phyloP scores from a whole-genome alignment of 2,888 invertebrate species.

The Microdon myrmicae region DNA sequence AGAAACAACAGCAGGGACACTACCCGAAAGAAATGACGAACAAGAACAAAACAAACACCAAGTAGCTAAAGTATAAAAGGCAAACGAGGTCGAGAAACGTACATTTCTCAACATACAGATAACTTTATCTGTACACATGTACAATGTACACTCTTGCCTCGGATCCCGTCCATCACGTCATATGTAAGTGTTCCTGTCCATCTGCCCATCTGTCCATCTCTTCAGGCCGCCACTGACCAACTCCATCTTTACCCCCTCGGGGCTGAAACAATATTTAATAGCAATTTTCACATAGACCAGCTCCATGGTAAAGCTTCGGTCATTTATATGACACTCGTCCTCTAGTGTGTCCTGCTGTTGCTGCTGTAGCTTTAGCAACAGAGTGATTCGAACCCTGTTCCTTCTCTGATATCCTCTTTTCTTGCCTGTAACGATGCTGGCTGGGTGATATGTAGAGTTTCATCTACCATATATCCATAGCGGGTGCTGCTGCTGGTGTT shows the following conservation, averaged over 20 bases:
- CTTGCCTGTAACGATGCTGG: no score
- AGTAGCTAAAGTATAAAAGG: conserved; percentile 24
- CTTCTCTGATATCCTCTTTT: no score
- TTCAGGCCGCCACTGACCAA: neutral
- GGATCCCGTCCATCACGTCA: conserved; percentile 30
- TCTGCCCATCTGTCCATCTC: conserved; percentile 5
- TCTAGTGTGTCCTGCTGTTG: conserved; percentile 15
- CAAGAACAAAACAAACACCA: conserved; percentile 6
- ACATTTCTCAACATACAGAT: no score
- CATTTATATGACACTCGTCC: conserved; percentile 37
- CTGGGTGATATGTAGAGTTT: no score
- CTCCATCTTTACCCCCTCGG: conserved; percentile 1
- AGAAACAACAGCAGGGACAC: neutral
- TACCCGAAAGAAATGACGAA: conserved; percentile 14
- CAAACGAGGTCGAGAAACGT: conserved; percentile 40
- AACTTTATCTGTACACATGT: no score
- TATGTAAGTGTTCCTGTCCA: conserved; percentile 22
- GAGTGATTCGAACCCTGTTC: conserved; percentile 35
- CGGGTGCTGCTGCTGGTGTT: conserved; percentile 1
- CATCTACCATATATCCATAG: neutral
- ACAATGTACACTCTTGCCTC: conserved; percentile 15
- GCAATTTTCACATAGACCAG: conserved; percentile 47
- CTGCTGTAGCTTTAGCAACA: conserved; percentile 12
- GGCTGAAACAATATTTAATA: conserved; percentile 49
- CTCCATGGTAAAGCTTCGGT: conserved; percentile 36